A percentile compares a stretch with the other conserved stretches of the same genome.
phyloP scores from a whole-genome alignment of 2,113 vertebrate species.

The Strix aluco region DNA sequence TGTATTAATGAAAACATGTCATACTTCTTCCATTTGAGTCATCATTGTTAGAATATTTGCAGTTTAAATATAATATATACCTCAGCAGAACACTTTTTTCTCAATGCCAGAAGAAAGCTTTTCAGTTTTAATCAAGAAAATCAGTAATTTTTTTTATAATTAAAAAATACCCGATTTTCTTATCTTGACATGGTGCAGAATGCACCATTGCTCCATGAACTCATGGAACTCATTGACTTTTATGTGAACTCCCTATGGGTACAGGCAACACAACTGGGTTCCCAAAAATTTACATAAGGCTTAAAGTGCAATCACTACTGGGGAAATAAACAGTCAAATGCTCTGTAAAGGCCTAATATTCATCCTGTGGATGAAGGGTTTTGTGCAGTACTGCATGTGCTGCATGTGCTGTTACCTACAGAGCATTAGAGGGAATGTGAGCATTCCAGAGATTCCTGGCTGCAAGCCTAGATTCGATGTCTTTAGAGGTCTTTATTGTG shows the following conservation, averaged over 20 bases:
- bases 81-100: not conserved
- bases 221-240: not conserved
- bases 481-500: not conserved
- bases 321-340: not conserved
- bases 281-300: not conserved
- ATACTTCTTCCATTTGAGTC: not conserved
- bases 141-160: not conserved
- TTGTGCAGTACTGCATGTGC: not conserved
- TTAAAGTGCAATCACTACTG: not conserved
- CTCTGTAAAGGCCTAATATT: not conserved
- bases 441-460: not conserved
- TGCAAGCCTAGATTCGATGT: not conserved
- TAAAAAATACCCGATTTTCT: not conserved
- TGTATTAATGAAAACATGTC: not conserved
- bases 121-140: not conserved
- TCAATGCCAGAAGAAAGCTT: not conserved
- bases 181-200: not conserved
- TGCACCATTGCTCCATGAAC: not conserved
- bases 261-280: not conserved
- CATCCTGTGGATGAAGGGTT: not conserved
- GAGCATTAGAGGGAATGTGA: not conserved
- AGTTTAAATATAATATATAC: not conserved
- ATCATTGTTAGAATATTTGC: not conserved
- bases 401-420: not conserved
- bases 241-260: not conserved